phyloP scores from a whole-genome alignment of 2,113 vertebrate species.

The Zosterops hypoxanthus region DNA sequence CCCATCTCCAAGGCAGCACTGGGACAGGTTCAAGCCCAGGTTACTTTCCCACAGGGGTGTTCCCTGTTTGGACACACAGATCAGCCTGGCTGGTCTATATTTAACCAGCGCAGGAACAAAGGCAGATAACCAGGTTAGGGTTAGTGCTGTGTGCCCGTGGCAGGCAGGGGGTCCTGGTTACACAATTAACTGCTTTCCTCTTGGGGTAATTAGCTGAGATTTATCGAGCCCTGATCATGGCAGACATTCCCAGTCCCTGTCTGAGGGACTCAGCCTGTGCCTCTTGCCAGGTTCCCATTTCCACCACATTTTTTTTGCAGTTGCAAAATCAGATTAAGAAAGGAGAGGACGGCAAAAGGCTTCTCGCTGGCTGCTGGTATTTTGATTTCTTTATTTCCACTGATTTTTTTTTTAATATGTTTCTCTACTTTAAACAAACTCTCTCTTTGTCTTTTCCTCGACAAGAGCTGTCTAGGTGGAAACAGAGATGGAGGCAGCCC shows the following conservation, averaged over 20 bases:
- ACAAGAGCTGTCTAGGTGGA: not conserved
- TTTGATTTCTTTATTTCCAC: not conserved
- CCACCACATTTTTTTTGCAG: conserved; percentile 37
- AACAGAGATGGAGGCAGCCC: not conserved
- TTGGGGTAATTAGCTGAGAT: conserved; percentile 47
- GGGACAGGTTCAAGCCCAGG: conserved; percentile 39
- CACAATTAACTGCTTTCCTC: conserved; percentile 56
- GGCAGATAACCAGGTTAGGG: conserved; percentile 40
- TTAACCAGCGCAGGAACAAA: conserved; percentile 50
- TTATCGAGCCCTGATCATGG: conserved; percentile 7
- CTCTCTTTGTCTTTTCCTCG: not conserved
- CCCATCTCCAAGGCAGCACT: not conserved
- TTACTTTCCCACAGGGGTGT: conserved; percentile 47
- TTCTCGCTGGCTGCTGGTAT: not conserved
- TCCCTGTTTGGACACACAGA: conserved; percentile 25
- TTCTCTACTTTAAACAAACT: conserved; percentile 9
- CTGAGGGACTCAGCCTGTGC: not conserved
- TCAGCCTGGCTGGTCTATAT: conserved; percentile 42
- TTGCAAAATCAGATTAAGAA: conserved; percentile 14
- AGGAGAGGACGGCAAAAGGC: not conserved
- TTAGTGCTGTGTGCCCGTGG: not conserved
- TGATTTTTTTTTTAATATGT: not conserved
- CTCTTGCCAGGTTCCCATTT: conserved; percentile 25
- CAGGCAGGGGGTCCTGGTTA: not conserved
- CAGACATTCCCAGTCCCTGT: conserved; percentile 1